phyloP scores from a whole-genome alignment of 2,888 invertebrate genomes.

The Nezara viridula region DNA sequence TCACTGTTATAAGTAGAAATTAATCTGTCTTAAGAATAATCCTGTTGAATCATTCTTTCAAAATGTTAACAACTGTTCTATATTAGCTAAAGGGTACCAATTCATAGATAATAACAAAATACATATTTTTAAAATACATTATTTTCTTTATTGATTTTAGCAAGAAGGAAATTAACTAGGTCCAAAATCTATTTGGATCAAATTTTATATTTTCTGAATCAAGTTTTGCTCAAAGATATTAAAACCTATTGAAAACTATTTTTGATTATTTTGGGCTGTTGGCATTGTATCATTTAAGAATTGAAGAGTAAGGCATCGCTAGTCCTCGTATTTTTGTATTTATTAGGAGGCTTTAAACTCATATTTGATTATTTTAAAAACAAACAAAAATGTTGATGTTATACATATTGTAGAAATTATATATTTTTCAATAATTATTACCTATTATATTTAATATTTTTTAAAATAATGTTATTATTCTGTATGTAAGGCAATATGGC shows the following conservation, averaged over 20 bases:
- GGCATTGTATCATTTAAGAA: neutral
- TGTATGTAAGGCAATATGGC: neutral
- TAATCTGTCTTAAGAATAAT: neutral
- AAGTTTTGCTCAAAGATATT: neutral
- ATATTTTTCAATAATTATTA: conserved; percentile 8
- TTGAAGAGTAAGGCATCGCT: neutral
- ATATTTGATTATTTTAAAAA: conserved; percentile 13
- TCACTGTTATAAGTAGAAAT: neutral
- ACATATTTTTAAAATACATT: neutral
- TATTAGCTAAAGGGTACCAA: neutral
- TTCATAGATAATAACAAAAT: neutral
- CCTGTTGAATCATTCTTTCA: neutral
- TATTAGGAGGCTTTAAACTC: conserved; percentile 38
- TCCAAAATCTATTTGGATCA: neutral
- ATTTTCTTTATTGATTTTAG: neutral
- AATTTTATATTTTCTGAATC: neutral
- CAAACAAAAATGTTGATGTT: neutral
- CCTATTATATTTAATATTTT: conserved; percentile 6
- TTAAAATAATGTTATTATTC: neutral
- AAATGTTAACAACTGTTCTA: neutral
- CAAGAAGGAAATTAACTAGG: neutral
- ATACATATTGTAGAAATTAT: neutral
- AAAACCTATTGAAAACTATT: neutral
- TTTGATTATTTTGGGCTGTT: neutral
- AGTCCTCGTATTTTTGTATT: conserved; percentile 40